Evolutionary conservation across 1,140 invertebrate species (phyloP), one percentile per base, ranked within the genome.

Genomic region (Ephestia elutella): DNA sequence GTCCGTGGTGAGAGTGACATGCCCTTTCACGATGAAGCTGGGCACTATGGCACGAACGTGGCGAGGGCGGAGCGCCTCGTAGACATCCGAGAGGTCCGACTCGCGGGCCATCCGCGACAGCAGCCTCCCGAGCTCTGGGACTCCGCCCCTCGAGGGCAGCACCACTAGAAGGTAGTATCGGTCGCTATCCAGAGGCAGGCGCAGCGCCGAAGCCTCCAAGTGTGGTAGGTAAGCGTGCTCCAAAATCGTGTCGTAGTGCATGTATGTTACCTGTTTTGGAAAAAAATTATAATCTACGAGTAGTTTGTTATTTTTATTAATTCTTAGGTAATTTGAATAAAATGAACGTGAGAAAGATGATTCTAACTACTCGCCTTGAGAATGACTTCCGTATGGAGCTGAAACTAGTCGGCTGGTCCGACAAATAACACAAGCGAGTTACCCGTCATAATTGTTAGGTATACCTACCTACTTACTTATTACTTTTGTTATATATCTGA

Each of bases 151-250:
- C 7, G 87, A 70, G 0, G 92, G 92, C 56, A 93, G 69, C 35
- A 93, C 75, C 38, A 93, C 88, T 32, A 93, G 81, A 2, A 93
- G 76, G 70, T 93, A 93, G 69, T 93, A 93, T 28, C 91, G 89
- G 0, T 89, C 86, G 54, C 91, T 92, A 69, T 96, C 94, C 38
- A 96, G 75, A 11, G 94, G 94, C 71, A 96, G 91, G 63, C 94
- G 93, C 48, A 96, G 75, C 13, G 92, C 93, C 13, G 92, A 90
- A 2, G 94, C 91, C 60, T 93, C 92, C 38, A 95, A 73, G 53
- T 92, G 90, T n/a, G 92, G 91, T 48, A 95, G 90, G 71, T 93
- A 94, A n/a, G 91, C 92, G 75, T 92, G 94, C 32, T 94, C 94
- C 35, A 96, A 78, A 49, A 94, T 90, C 0, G 93, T 91, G 54